A percentile compares a stretch with the other conserved stretches of the same genome.
These are phyloP conservation scores for Spodoptera frugiperda DNA, from an alignment of 1,140 invertebrate species.

Conservation along the genomic window DNA sequence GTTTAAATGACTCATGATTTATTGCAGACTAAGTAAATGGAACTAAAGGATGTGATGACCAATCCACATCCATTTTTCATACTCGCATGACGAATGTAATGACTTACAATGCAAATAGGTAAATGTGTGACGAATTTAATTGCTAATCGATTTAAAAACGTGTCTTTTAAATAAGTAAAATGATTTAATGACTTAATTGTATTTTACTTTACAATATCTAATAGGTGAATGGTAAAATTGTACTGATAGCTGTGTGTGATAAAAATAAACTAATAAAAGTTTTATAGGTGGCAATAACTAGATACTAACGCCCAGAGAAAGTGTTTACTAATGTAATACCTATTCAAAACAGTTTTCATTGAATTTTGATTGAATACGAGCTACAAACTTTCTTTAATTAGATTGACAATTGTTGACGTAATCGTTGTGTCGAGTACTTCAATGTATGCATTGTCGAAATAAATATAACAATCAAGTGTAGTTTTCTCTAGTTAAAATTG, in stretches of 20 bases:
- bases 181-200: too few species aligned
- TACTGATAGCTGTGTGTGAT: background rate
- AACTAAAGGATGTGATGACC: slow-evolving; percentile 17
- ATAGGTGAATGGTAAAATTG: background rate
- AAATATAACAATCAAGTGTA: background rate
- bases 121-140: too few species aligned
- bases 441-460: background rate
- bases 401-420: too few species aligned
- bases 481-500: too few species aligned
- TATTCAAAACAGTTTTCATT: slow-evolving; percentile 24
- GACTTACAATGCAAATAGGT: background rate
- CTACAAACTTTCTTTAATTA: too few species aligned
- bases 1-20: slow-evolving; percentile 1
- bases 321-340: slow-evolving; percentile 14
- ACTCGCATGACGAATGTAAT: slow-evolving; percentile 1
- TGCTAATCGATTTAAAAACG: too few species aligned
- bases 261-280: background rate
- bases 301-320: slow-evolving; percentile 16
- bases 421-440: too few species aligned
- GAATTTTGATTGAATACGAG: background rate
- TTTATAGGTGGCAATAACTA: background rate
- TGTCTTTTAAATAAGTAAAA: too few species aligned
- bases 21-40: background rate
- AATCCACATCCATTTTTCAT: slow-evolving; percentile 20
- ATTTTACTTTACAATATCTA: too few species aligned